These are phyloP conservation scores for Cricetomys ansorgei DNA, from an alignment of 2,113 vertebrate genomes.

Conservation along the genomic window DNA sequence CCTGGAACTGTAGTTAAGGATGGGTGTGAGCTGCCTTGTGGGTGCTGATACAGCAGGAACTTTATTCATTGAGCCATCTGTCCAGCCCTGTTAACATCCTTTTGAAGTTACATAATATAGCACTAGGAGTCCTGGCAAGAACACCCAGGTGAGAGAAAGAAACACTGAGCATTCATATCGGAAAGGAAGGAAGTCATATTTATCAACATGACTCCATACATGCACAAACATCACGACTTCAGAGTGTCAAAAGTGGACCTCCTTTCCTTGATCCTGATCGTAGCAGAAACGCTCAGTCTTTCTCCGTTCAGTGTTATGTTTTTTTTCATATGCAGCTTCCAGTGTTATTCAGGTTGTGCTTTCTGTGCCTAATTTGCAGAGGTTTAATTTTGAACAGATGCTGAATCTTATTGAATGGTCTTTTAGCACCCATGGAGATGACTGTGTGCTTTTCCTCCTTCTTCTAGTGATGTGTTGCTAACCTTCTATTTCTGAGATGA, in stretches of 20 bases:
- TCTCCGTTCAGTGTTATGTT: neutral
- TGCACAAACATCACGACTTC: neutral
- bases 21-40: neutral
- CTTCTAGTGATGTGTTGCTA: neutral
- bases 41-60: neutral
- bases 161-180: neutral
- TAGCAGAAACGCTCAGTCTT: neutral
- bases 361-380: neutral
- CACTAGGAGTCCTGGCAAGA: neutral
- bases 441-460: neutral
- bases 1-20: neutral
- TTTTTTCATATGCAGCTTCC: too few species aligned
- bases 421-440: neutral
- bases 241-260: neutral
- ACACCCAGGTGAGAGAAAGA: neutral
- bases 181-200: neutral
- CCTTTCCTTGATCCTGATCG: neutral
- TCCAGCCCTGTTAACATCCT: neutral
- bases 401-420: neutral
- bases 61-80: neutral
- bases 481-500: neutral
- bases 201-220: neutral
- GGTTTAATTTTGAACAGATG: neutral
- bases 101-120: neutral
- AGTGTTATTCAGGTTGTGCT: neutral